phyloP scores from a whole-genome alignment of 2,888 invertebrate genomes.

The Terebella lapidaria region DNA sequence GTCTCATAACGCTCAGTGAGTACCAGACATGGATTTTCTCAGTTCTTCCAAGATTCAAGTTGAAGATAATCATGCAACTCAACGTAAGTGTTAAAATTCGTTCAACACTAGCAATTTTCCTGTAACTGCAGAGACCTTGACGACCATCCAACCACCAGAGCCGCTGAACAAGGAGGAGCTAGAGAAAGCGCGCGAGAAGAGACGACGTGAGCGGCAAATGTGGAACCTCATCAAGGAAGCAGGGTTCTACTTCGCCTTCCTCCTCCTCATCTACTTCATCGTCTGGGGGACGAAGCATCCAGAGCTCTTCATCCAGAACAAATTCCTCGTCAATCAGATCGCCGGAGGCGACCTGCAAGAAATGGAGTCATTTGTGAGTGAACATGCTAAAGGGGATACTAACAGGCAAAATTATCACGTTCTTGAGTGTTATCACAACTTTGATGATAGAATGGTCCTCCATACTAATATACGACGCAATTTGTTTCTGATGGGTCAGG shows the following conservation, averaged over 20 bases:
- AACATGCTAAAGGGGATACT: too few relatives aligned
- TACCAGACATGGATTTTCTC: too few relatives aligned
- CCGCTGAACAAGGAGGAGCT: not conserved
- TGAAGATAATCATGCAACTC: too few relatives aligned
- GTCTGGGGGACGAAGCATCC: slow-evolving; percentile 11
- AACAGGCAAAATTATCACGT: too few relatives aligned
- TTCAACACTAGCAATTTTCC: too few relatives aligned
- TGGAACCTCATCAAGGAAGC: slow-evolving; percentile 11
- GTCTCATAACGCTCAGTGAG: not conserved
- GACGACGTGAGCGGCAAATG: slow-evolving; percentile 10
- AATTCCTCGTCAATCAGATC: not conserved
- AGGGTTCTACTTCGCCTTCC: slow-evolving; percentile 13
- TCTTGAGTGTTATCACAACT: too few relatives aligned
- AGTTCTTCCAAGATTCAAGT: too few relatives aligned
- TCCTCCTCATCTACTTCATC: slow-evolving; percentile 19
- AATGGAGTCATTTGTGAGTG: too few relatives aligned
- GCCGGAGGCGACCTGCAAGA: not conserved
- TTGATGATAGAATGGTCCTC: too few relatives aligned
- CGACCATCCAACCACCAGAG: not conserved
- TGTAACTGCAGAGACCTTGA: too few relatives aligned
- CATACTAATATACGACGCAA: too few relatives aligned
- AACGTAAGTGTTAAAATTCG: too few relatives aligned
- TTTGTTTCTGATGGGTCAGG: not conserved
- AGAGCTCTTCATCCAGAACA: not conserved
- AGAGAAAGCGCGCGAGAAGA: slow-evolving; percentile 1